Base-by-base conservation (phyloP, 37 sponge, comb jelly and placozoan genomes). In the Spongia lamella region DNA sequence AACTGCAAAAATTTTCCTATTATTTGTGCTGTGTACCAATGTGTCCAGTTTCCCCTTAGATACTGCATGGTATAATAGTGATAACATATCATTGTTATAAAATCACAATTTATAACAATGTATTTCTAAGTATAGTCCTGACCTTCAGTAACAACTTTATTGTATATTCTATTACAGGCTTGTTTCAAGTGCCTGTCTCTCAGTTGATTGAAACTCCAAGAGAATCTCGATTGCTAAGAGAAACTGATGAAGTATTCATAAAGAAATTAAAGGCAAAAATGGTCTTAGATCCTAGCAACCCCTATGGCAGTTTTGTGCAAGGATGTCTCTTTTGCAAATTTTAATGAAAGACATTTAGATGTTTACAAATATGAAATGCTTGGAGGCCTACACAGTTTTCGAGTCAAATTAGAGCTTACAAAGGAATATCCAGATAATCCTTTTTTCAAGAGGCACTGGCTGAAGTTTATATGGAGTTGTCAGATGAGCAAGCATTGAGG, bases 361-460 rank as follows among this genome's bases (percentile, higher is more conserved):
- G 79, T 84, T 7, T 84, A 84, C 59, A 54, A 72, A 30, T 84
- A 84, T 53, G 85, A 84, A 38, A 73, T 84, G 3, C 64, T 77
- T 7, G 85, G 85, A 16, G 85, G 85, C 1, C 33, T 72, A 36
- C 85, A 84, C 56, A 77, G 43, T 34, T 5, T 29, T 17, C 59
- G 36, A 30, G 70, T 64, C 22, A 43, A 53, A 55, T 32, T 49
- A 3, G 65, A 76, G 7, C 29, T 84, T 0, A 11, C 36, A 1
- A 29, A 17, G 36, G 72, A 76, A 15, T 30, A 72, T 31, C 84
- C 84, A 16, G 84, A 65, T 33, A 62, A 84, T 20, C 37, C 24
- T 11, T 38, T 38, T 0, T 85, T 52, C 1, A 61, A 7, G 62
- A 29, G 3, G 59, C 63, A 1, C 39, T 58, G 36, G 61, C 77